Base-by-base conservation (phyloP, 2,797 vertebrate species). In the Tenualosa thibaudeaui region DNA sequence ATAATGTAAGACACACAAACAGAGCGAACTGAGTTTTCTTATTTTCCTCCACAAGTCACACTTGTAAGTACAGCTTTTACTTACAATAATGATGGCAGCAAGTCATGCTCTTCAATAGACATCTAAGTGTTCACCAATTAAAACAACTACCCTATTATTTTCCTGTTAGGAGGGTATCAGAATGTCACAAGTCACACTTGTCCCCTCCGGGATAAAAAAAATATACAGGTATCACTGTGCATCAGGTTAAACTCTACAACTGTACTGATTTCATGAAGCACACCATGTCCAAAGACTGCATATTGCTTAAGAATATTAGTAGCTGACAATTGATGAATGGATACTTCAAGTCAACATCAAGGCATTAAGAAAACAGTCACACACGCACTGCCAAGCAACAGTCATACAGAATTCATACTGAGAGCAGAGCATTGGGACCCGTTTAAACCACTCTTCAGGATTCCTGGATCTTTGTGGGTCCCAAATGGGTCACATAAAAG, bases 281-380 rank as follows among this genome's bases (percentile, higher is more conserved):
- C 54, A 56, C 54, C 54, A 19, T 68, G n/a, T 7, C 12, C 4
- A 3, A 71, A 5, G 37, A 71, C 3, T 40, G 37, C 26, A 71
- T 71, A 37, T 37, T 37, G 26, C 62, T 68, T 40, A 13, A 37
- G 68, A 12, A 68, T 37, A 0, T 37, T 12, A 9, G 26, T 3
- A 15, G 5, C 60, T 2, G 60, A 37, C 31, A 71, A 71, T 26
- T 31, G 31, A 31, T 19, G 17, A 78, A 46, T 19, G 17, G 17
- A 22, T 15, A 46, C 17, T 78, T 7, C 15, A 46, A 7, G 40
- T 46, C 40, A 43, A 46, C 26, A 46, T 46, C 71, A 46, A 3
- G 40, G 71, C 40, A 43, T 78, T 78, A 78, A 46, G 71, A 78
- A 78, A 78, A 78, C 71, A 40, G 68, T 71, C 68, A 71, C 68